Conservation (phyloP, 2,113 vertebrate genomes). For the Gobiocypris rarus region DNA sequence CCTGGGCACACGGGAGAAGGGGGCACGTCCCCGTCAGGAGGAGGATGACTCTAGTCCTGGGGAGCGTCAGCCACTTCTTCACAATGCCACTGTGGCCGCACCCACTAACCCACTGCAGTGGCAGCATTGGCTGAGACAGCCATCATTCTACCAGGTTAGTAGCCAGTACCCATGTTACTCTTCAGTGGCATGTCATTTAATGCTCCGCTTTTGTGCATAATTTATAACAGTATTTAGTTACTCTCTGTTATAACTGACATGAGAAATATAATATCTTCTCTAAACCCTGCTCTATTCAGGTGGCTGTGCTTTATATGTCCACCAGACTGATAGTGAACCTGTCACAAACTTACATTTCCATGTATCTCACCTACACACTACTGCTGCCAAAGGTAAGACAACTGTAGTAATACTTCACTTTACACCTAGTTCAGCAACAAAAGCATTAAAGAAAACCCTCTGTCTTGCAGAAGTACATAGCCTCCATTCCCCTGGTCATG, state of each 20-base stretch:
- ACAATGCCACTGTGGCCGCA: accelerated
- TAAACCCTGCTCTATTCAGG: conserved; percentile 69
- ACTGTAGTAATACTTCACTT: not conserved
- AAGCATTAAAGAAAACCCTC: not conserved
- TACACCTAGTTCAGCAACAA: no score
- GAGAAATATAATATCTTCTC: not conserved
- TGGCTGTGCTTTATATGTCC: conserved; percentile 91
- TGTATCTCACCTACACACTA: conserved; percentile 93
- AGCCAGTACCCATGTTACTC: not conserved
- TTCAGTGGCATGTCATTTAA: not conserved
- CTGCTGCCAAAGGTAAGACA: conserved; percentile 86
- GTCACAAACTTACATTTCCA: conserved; percentile 93
- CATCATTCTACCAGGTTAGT: conserved; percentile 90
- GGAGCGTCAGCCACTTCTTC: conserved; percentile 73
- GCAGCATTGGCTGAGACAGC: conserved; percentile 90
- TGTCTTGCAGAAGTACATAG: conserved; percentile 85
- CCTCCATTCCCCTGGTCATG: conserved; percentile 92
- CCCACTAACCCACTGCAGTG: conserved; percentile 73
- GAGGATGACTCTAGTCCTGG: conserved; percentile 50
- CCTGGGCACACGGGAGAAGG: conserved; percentile 83
- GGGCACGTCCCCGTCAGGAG: accelerated
- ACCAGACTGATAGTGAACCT: conserved; percentile 93
- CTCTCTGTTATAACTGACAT: not conserved
- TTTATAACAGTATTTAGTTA: not conserved
- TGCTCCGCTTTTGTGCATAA: not conserved